phyloP scores from a whole-genome alignment of 1,140 invertebrate genomes.

The Drosophila orosa region DNA sequence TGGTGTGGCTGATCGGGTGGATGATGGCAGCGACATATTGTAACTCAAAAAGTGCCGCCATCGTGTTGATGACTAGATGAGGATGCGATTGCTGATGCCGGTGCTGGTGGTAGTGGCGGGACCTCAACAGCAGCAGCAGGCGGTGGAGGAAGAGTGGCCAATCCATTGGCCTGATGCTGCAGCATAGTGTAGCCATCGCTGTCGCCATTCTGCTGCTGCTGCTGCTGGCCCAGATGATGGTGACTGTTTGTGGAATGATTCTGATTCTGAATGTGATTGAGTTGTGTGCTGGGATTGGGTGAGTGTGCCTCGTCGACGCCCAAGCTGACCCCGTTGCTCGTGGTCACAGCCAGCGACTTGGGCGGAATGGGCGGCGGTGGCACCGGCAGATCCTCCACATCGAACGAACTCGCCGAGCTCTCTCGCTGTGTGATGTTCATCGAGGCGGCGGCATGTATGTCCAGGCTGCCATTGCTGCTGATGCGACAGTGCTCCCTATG shows the following conservation, averaged over 20 bases:
- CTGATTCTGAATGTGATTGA: slow-evolving; percentile 50
- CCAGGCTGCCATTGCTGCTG: slow-evolving; percentile 74
- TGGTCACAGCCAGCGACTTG: slow-evolving; percentile 68
- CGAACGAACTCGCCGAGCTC: slow-evolving; percentile 73
- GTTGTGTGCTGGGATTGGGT: slow-evolving; percentile 53
- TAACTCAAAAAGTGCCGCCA: slow-evolving; percentile 84
- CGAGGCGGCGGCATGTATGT: slow-evolving; percentile 38
- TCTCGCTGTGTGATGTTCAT: slow-evolving; percentile 79
- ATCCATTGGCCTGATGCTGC: slow-evolving; percentile 57
- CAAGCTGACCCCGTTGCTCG: slow-evolving; percentile 47
- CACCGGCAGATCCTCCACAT: slow-evolving; percentile 79
- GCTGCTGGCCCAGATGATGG: slow-evolving; percentile 38
- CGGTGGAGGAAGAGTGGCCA: slow-evolving; percentile 18
- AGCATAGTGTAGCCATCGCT: slow-evolving; percentile 53
- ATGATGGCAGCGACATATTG: slow-evolving; percentile 84
- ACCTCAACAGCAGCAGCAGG: slow-evolving; percentile 48
- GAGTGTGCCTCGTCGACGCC: slow-evolving; percentile 60
- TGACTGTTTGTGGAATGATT: slow-evolving; percentile 75
- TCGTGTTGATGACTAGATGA: slow-evolving; percentile 71
- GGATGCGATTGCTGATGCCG: slow-evolving; percentile 36
- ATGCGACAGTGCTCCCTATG: slow-evolving; percentile 78
- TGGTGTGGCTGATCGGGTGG: slow-evolving; percentile 76
- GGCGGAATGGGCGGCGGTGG: slow-evolving; percentile 80
- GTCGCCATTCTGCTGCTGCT: slow-evolving; percentile 60
- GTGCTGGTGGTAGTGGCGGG: slow-evolving; percentile 11